These are phyloP conservation scores for Nemoura dubitans DNA, from an alignment of 2,888 invertebrate species.

Conservation along the genomic window DNA sequence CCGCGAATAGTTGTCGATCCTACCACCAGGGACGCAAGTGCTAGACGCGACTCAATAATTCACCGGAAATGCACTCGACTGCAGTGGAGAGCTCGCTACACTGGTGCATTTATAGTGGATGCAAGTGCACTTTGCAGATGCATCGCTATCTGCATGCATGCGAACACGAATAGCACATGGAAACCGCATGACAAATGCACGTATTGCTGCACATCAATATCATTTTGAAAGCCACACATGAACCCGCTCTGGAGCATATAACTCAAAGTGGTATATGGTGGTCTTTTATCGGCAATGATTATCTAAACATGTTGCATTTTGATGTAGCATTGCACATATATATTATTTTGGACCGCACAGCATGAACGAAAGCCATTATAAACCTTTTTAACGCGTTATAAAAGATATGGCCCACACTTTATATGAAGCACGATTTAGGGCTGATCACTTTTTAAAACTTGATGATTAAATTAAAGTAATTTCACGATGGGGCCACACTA, in stretches of 20 bases:
- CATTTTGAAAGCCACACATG: no score
- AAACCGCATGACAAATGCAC: background rate
- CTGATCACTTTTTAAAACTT: background rate
- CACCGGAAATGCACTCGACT: no score
- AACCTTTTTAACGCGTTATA: no score
- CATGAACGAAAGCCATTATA: background rate
- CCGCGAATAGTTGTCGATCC: no score
- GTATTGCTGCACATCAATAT: background rate
- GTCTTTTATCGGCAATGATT: background rate
- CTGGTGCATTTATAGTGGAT: no score
- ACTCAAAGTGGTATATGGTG: background rate
- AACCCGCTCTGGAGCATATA: background rate
- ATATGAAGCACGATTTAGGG: constrained; percentile 1
- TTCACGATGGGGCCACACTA: background rate
- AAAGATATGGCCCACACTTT: no score
- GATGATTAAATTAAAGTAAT: background rate
- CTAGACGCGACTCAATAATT: no score
- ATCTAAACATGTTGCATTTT: background rate
- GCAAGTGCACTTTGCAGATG: no score
- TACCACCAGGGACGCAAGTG: no score
- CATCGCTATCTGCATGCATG: background rate
- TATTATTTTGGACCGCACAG: background rate
- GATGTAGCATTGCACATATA: no score
- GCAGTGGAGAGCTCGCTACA: no score
- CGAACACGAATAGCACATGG: background rate